These are phyloP conservation scores for Nysson spinosus DNA, from an alignment of 2,888 invertebrate species.

Conservation along the genomic window DNA sequence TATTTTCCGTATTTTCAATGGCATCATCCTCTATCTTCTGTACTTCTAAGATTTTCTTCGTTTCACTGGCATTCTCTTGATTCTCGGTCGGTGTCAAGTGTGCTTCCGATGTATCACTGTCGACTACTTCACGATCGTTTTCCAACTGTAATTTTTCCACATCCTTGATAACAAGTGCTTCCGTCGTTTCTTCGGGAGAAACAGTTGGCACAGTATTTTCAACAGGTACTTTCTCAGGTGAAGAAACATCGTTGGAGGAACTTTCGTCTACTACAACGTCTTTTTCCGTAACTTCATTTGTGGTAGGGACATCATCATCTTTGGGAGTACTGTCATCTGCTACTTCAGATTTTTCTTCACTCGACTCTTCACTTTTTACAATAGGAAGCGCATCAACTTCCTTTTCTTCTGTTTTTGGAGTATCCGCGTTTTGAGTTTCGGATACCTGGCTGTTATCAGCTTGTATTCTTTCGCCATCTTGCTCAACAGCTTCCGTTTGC, in stretches of 20 bases:
- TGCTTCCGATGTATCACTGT: slow-evolving; percentile 84
- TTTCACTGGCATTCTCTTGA: slow-evolving; percentile 53
- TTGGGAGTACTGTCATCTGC: slow-evolving; percentile 24
- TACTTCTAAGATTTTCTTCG: slow-evolving; percentile 54
- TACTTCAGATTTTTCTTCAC: slow-evolving; percentile 31
- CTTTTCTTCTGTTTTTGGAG: slow-evolving; percentile 10
- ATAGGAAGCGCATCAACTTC: slow-evolving; percentile 35
- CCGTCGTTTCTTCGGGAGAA: slow-evolving; percentile 30
- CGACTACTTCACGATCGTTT: slow-evolving; percentile 81
- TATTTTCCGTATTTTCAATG: slow-evolving; percentile 53
- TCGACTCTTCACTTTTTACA: slow-evolving; percentile 16
- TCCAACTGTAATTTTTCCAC: slow-evolving; percentile 59
- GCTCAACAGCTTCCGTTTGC: slow-evolving; percentile 47
- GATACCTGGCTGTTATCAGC: slow-evolving; percentile 18
- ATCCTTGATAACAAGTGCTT: slow-evolving; percentile 42
- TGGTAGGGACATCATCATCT: slow-evolving; percentile 20
- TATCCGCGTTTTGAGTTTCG: neutral
- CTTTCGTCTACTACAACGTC: slow-evolving; percentile 22
- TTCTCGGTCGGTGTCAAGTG: slow-evolving; percentile 84
- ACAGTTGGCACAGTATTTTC: slow-evolving; percentile 29
- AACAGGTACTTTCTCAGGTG: slow-evolving; percentile 25
- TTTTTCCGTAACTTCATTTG: slow-evolving; percentile 26
- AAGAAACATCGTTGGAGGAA: slow-evolving; percentile 3
- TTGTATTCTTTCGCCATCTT: slow-evolving; percentile 41
- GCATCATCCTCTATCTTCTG: slow-evolving; percentile 59